These are phyloP conservation scores for Deroptyus accipitrinus DNA, from an alignment of 2,113 vertebrate genomes.

Conservation along the genomic window DNA sequence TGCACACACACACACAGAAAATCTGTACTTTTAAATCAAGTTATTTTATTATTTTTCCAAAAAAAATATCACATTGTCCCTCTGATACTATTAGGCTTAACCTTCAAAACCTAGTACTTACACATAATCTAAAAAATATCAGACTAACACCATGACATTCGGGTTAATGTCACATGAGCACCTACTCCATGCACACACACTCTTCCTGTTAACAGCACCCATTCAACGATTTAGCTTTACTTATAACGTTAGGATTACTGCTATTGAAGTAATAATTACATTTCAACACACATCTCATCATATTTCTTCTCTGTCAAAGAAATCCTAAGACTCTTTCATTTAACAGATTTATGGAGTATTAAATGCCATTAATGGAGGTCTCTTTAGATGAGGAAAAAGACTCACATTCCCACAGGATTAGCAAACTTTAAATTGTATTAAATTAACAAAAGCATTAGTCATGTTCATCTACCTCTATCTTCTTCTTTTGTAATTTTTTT, in stretches of 20 bases:
- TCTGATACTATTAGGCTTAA: background rate
- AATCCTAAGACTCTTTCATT: background rate
- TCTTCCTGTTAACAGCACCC: background rate
- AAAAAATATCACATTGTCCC: background rate
- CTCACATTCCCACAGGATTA: background rate
- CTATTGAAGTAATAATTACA: background rate
- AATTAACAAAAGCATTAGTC: background rate
- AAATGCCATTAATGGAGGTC: background rate
- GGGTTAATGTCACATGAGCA: background rate
- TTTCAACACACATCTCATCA: background rate
- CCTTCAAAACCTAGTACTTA: background rate
- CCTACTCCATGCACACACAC: background rate
- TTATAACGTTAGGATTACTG: background rate
- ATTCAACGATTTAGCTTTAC: background rate
- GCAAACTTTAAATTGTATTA: background rate
- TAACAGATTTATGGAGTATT: background rate
- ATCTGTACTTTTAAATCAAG: background rate
- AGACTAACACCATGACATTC: background rate
- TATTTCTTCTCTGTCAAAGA: background rate
- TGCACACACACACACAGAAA: background rate
- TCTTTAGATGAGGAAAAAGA: background rate
- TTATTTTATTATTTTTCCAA: background rate
- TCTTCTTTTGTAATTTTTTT: background rate
- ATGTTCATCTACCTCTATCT: background rate
- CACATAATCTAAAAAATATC: background rate